phyloP scores from a whole-genome alignment of 2,888 invertebrate species.

The Noctua janthina region DNA sequence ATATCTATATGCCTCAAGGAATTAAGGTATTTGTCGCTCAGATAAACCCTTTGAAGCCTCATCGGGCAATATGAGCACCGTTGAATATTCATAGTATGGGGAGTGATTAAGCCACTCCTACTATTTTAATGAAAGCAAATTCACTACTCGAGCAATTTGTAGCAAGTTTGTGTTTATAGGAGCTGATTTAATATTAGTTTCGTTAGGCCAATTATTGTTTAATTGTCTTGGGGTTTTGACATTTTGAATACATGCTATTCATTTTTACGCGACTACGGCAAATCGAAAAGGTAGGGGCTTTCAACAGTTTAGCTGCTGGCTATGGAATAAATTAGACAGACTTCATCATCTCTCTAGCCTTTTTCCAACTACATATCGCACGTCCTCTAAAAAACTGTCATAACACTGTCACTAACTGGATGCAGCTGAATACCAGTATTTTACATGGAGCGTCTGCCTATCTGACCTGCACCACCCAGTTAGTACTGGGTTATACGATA shows the following conservation, averaged over 20 bases:
- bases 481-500: too few relatives aligned
- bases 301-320: background rate
- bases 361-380: too few relatives aligned
- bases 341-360: too few relatives aligned
- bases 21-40: constrained; percentile 77
- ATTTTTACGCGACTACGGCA: background rate
- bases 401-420: too few relatives aligned
- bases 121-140: constrained; percentile 77
- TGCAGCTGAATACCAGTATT: too few relatives aligned
- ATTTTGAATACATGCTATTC: background rate
- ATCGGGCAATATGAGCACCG: constrained; percentile 75
- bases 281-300: background rate
- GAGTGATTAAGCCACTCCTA: constrained; percentile 78
- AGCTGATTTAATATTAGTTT: constrained; percentile 62
- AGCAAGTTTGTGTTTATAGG: constrained; percentile 55
- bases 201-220: constrained; percentile 35
- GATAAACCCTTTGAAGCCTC: constrained; percentile 81
- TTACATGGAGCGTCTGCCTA: too few relatives aligned
- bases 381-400: too few relatives aligned
- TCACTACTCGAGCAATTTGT: constrained; percentile 68
- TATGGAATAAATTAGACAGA: background rate
- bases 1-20: constrained; percentile 69
- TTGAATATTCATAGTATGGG: constrained; percentile 82
- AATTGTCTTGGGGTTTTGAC: background rate
- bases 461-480: too few relatives aligned